A percentile compares a stretch with the other conserved stretches of the same genome.
phyloP scores from a whole-genome alignment of 2,888 invertebrate species.

The Tortricodes alternella region DNA sequence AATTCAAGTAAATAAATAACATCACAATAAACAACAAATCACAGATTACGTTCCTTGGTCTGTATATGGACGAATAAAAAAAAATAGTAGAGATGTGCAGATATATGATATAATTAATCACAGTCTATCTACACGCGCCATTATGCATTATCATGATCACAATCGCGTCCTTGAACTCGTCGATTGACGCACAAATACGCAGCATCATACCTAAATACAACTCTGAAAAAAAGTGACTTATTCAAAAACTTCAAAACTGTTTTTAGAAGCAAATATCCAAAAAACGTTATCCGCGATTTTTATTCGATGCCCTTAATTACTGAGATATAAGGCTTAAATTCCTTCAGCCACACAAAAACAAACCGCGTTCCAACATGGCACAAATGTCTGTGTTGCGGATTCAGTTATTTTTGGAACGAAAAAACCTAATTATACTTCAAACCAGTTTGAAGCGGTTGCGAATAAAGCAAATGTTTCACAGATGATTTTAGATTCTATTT shows the following conservation, averaged over 20 bases:
- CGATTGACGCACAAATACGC: constrained; percentile 19
- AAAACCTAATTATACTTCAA: constrained; percentile 32
- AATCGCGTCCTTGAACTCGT: constrained; percentile 21
- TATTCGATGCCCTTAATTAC: background rate
- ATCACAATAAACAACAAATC: too few relatives aligned
- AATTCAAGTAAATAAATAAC: too few relatives aligned
- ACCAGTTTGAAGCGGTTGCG: constrained; percentile 24
- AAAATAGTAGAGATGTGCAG: background rate
- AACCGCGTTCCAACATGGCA: background rate
- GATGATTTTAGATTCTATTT: background rate
- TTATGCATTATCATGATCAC: constrained; percentile 16
- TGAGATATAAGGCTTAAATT: constrained; percentile 5
- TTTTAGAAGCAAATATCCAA: constrained; percentile 5
- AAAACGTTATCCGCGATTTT: too few relatives aligned
- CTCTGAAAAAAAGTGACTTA: constrained; percentile 16
- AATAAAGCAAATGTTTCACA: background rate
- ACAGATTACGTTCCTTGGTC: too few relatives aligned
- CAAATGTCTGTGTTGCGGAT: constrained; percentile 27
- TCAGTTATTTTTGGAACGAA: constrained; percentile 32
- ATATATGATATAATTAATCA: background rate
- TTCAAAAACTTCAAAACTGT: constrained; percentile 15
- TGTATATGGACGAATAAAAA: too few relatives aligned
- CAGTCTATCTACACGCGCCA: background rate
- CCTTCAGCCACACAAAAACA: background rate
- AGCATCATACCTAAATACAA: constrained; percentile 8